phyloP scores from a whole-genome alignment of 2,888 invertebrate genomes.

The Arctia plantaginis region DNA sequence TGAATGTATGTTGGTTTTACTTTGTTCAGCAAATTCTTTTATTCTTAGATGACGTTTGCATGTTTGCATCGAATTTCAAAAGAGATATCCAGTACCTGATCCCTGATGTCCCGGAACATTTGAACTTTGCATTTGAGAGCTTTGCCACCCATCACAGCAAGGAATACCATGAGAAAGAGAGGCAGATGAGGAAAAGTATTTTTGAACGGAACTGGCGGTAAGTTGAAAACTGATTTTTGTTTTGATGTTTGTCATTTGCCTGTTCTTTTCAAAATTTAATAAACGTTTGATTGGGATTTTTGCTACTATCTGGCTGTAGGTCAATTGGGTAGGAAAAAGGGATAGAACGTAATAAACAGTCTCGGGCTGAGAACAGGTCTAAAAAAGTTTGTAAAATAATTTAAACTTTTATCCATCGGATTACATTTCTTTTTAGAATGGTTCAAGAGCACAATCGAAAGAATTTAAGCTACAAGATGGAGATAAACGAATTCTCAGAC shows the following conservation, averaged over 20 bases:
- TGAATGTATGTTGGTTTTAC: neutral
- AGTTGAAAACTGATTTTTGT: neutral
- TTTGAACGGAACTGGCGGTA: constrained; percentile 62
- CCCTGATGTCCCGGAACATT: constrained; percentile 12
- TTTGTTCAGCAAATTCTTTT: no score
- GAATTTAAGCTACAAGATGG: constrained; percentile 57
- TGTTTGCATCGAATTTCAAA: neutral
- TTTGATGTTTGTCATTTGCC: neutral
- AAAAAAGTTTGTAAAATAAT: no score
- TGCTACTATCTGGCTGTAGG: no score
- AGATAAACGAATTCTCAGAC: constrained; percentile 64
- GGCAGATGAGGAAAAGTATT: constrained; percentile 53
- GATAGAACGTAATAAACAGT: no score
- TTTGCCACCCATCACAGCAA: constrained; percentile 55
- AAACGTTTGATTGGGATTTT: no score
- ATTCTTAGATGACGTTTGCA: neutral
- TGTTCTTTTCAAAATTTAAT: no score
- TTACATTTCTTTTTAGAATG: constrained; percentile 37
- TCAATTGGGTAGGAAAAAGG: no score
- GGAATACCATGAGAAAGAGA: constrained; percentile 50
- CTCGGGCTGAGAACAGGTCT: no score
- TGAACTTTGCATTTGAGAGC: constrained; percentile 41
- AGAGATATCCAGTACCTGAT: constrained; percentile 11
- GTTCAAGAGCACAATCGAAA: constrained; percentile 59
- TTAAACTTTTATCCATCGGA: no score